A percentile compares a stretch with the other conserved stretches of the same genome.
Conservation (phyloP, 1,140 invertebrate species). For the Monomorium pharaonis region DNA sequence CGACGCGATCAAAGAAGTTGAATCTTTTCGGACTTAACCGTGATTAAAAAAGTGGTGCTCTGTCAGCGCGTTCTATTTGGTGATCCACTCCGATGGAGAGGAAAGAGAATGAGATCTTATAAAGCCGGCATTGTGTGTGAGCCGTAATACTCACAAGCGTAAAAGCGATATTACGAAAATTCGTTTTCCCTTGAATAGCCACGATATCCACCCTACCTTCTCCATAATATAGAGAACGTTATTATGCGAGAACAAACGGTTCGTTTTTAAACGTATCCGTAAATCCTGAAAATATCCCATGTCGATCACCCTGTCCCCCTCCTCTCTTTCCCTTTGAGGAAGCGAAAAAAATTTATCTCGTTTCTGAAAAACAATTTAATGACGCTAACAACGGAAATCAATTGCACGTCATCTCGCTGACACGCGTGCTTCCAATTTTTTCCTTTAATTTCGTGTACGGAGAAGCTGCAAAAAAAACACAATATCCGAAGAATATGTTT, state of each 20-base stretch:
- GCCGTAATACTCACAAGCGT: constrained; percentile 62
- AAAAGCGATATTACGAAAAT: constrained; percentile 71
- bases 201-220: constrained; percentile 42
- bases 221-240: constrained; percentile 37
- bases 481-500: neutral
- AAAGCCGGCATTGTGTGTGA: constrained; percentile 61
- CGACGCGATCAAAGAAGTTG: constrained; percentile 1
- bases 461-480: neutral
- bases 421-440: neutral
- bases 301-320: neutral
- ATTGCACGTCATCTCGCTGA: neutral
- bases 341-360: neutral
- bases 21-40: constrained; percentile 21
- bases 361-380: neutral
- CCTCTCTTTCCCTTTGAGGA: neutral
- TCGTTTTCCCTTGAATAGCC: constrained; percentile 68
- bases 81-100: constrained; percentile 39
- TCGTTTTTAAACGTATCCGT: neutral
- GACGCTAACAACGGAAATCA: neutral
- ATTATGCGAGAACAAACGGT: constrained; percentile 34
- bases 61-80: constrained; percentile 53
- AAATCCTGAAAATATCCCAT: neutral
- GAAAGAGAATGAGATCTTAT: constrained; percentile 66
- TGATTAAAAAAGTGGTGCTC: constrained; percentile 33
- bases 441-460: neutral